Conservation (phyloP, 1,140 invertebrate species). For the Orchesella cincta region DNA sequence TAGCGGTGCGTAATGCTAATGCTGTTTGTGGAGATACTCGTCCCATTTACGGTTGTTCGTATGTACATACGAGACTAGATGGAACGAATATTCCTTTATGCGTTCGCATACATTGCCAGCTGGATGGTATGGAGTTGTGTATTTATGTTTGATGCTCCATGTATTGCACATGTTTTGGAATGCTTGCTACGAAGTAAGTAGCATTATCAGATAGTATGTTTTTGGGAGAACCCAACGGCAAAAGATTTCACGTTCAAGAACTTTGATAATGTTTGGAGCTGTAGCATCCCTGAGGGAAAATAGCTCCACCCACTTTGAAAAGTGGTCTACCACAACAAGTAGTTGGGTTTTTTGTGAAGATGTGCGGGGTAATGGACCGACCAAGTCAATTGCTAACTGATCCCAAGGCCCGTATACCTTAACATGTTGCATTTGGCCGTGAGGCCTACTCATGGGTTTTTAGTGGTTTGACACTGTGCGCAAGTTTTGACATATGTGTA, state of each 20-base stretch:
- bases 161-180: constrained; percentile 30
- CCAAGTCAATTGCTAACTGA: constrained; percentile 44
- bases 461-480: constrained; percentile 15
- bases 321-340: constrained; percentile 50
- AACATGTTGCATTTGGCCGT: constrained; percentile 11
- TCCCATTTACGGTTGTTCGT: constrained; percentile 54
- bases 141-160: constrained; percentile 36
- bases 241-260: constrained; percentile 48
- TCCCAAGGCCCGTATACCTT: constrained; percentile 45
- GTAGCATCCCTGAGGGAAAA: constrained; percentile 40
- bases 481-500: constrained; percentile 21
- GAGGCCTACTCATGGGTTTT: constrained; percentile 16
- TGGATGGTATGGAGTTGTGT: constrained; percentile 55
- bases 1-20: constrained; percentile 57
- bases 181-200: constrained; percentile 32
- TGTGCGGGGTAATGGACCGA: constrained; percentile 50
- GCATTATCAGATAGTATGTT: constrained; percentile 53
- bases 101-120: constrained; percentile 56
- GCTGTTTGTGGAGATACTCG: constrained; percentile 54
- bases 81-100: constrained; percentile 57
- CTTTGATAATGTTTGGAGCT: constrained; percentile 35
- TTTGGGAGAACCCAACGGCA: constrained; percentile 51
- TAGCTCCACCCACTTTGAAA: constrained; percentile 49
- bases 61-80: constrained; percentile 56
- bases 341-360: constrained; percentile 36